phyloP scores from a whole-genome alignment of 2,888 invertebrate species.

The Vesta saturnalis region DNA sequence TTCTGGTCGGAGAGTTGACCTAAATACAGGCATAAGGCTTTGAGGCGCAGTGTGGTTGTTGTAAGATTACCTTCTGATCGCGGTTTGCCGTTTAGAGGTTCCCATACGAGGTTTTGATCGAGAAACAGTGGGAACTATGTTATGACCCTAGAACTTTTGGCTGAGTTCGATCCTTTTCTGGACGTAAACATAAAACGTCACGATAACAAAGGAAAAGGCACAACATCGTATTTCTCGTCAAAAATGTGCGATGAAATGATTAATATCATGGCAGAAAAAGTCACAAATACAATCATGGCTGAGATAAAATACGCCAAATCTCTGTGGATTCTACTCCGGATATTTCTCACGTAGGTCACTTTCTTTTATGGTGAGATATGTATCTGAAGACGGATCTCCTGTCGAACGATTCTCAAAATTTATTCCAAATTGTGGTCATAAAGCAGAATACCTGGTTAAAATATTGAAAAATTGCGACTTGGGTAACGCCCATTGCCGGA shows the following conservation, averaged over 20 bases:
- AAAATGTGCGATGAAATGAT: conserved; percentile 12
- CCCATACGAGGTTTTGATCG: conserved; percentile 44
- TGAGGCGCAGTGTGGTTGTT: conserved; percentile 41
- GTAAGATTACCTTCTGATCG: neutral
- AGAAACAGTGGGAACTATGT: conserved; percentile 48
- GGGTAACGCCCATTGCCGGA: neutral
- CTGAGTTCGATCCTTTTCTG: conserved; percentile 50
- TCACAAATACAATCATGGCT: neutral
- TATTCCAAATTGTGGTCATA: conserved; percentile 4
- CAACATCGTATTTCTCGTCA: neutral
- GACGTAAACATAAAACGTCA: neutral
- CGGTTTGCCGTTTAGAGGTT: conserved; percentile 39
- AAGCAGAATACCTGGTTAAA: conserved; percentile 4
- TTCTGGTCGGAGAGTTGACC: conserved; percentile 25
- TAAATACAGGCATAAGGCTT: conserved; percentile 42
- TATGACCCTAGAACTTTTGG: conserved; percentile 45
- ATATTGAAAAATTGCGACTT: neutral
- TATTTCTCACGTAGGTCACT: neutral
- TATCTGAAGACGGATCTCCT: neutral
- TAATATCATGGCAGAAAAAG: conserved; percentile 13
- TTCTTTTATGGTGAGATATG: too few species aligned
- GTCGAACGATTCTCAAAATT: conserved; percentile 11
- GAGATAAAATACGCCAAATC: neutral
- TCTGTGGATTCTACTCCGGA: neutral
- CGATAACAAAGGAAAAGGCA: neutral